Evolutionary conservation across 1,140 invertebrate genomes (phyloP).

Genomic region (Drosophila sechellia): DNA sequence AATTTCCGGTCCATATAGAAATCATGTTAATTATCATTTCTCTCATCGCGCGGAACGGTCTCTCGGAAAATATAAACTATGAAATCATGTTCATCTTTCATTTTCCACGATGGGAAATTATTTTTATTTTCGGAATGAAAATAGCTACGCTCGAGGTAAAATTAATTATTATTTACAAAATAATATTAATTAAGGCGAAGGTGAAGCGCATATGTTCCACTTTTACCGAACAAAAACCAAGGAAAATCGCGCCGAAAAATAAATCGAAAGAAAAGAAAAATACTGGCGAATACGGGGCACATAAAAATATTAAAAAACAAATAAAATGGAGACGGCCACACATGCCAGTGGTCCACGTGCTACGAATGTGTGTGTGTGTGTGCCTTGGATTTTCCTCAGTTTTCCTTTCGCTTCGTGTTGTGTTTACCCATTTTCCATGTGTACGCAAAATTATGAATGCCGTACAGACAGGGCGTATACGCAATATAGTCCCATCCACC

Average conservation of each 20-base stretch:
- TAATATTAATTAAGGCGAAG: conserved; percentile 78
- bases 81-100: conserved; percentile 34
- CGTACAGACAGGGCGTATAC: conserved; percentile 63
- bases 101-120: conserved; percentile 14
- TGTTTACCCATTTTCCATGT: conserved; percentile 71
- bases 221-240: conserved; percentile 35
- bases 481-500: conserved; percentile 53
- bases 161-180: conserved; percentile 77
- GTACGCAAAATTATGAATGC: conserved; percentile 74
- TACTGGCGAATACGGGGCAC: conserved; percentile 43
- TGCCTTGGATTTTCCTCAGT: conserved; percentile 34
- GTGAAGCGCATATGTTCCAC: conserved; percentile 72
- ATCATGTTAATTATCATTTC: conserved; percentile 30
- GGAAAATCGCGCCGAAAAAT: conserved; percentile 19
- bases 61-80: conserved; percentile 23
- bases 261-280: conserved; percentile 35
- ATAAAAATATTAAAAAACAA: conserved; percentile 75
- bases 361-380: conserved; percentile 19
- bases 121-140: conserved; percentile 37
- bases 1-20: conserved; percentile 35
- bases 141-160: conserved; percentile 45
- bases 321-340: conserved; percentile 55
- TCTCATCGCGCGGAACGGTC: conserved; percentile 1
- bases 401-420: conserved; percentile 34
- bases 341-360: conserved; percentile 57